Evolutionary conservation across 2,797 vertebrate species (phyloP).

Genomic region (Melanotaenia trifasciata): DNA sequence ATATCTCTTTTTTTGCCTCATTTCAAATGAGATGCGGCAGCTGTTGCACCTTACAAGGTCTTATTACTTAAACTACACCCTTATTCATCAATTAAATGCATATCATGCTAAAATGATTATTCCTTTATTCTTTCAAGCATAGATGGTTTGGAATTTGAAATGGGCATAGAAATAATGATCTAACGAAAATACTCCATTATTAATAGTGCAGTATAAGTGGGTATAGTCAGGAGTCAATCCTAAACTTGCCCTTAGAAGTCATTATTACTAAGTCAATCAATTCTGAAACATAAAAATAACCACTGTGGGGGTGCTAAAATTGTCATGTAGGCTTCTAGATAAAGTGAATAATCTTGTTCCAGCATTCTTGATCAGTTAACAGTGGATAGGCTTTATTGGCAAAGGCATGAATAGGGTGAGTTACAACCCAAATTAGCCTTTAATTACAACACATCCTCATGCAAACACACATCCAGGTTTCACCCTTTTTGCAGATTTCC

Average conservation of each 20-base stretch:
- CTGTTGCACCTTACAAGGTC: neutral
- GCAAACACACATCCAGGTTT: neutral
- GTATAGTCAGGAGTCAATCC: neutral
- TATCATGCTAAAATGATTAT: neutral
- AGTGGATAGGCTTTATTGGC: neutral
- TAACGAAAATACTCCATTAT: neutral
- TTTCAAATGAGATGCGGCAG: neutral
- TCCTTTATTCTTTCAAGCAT: neutral
- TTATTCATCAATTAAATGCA: neutral
- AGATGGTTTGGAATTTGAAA: no score
- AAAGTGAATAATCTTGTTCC: no score
- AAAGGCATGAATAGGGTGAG: neutral
- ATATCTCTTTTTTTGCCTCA: neutral
- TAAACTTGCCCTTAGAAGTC: neutral
- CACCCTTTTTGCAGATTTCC: no score
- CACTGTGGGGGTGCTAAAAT: neutral
- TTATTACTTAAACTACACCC: neutral
- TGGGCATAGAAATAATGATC: neutral
- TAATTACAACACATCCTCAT: neutral
- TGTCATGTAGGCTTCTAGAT: neutral
- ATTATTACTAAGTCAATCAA: constrained; percentile 1
- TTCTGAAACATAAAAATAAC: constrained; percentile 4
- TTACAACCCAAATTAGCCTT: neutral
- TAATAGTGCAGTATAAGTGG: neutral
- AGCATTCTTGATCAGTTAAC: neutral